Conservation (phyloP, 2,113 vertebrate genomes). For the Mellivora capensis region DNA sequence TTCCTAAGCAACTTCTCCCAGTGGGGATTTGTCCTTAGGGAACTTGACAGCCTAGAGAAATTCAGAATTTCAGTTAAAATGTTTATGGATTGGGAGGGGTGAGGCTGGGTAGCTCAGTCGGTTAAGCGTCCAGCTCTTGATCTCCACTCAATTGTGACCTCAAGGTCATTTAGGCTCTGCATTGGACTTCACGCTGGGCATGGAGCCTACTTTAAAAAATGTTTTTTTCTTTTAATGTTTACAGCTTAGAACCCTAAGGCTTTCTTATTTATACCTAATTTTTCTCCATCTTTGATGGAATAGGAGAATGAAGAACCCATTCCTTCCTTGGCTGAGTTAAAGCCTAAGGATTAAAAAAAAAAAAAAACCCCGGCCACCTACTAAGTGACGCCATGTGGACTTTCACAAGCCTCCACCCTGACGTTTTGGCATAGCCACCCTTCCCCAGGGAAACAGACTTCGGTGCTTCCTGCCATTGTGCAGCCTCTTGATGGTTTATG, state of each 20-base stretch:
- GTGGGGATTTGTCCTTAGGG: neutral
- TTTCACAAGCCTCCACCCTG: neutral
- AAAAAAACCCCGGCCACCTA: neutral
- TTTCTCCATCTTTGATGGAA: conserved; percentile 44
- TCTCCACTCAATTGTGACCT: neutral
- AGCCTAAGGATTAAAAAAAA: neutral
- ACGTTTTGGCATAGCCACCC: neutral
- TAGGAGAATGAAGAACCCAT: neutral
- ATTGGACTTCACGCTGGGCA: neutral
- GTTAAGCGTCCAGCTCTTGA: neutral
- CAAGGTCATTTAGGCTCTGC: neutral
- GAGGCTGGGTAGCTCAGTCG: neutral
- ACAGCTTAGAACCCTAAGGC: neutral
- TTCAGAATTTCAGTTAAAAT: neutral
- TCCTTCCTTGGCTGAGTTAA: neutral
- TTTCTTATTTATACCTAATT: conserved; percentile 28
- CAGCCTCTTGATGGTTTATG: neutral
- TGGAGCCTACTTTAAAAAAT: neutral
- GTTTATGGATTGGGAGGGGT: neutral
- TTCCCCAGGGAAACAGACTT: neutral
- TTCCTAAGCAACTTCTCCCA: neutral
- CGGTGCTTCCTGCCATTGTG: neutral
- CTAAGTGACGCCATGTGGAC: neutral
- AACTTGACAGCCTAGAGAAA: neutral
- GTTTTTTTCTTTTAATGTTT: neutral